Conservation (phyloP, 2,888 invertebrate species). For the Syritta pipiens region DNA sequence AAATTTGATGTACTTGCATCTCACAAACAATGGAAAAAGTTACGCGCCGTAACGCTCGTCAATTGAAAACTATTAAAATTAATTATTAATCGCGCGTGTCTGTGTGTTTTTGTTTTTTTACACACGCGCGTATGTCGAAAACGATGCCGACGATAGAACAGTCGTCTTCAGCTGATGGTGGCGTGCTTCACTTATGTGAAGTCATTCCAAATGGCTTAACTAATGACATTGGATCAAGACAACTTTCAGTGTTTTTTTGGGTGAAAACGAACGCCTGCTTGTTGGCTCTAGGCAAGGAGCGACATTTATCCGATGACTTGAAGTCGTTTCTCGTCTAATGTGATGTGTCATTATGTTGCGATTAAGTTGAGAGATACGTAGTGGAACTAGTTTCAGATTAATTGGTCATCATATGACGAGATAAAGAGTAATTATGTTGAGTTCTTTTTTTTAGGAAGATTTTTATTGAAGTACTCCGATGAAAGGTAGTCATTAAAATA, state of each 20-base stretch:
- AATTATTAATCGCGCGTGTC: conserved; percentile 51
- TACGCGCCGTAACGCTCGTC: conserved; percentile 35
- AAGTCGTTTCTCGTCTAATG: conserved; percentile 19
- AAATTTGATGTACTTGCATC: conserved; percentile 9
- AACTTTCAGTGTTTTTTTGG: conserved; percentile 45
- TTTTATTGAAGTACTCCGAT: no score
- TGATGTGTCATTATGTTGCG: conserved; percentile 14
- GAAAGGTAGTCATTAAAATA: no score
- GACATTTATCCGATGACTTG: conserved; percentile 21
- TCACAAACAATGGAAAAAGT: conserved; percentile 8
- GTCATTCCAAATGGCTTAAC: conserved; percentile 7
- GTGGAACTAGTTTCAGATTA: conserved; percentile 16
- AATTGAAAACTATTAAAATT: conserved; percentile 59
- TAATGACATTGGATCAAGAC: conserved; percentile 41
- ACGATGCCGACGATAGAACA: not conserved
- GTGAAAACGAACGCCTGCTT: no score
- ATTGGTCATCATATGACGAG: no score
- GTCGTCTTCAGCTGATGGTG: no score
- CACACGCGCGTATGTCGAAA: no score
- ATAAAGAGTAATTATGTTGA: no score
- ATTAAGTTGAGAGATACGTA: not conserved
- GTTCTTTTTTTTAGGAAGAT: no score
- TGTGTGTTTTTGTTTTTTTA: no score
- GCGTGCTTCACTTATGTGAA: no score
- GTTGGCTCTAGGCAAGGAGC: not conserved